These are phyloP conservation scores for Harpalus rufipes DNA, from an alignment of 2,888 invertebrate species.

Conservation along the genomic window DNA sequence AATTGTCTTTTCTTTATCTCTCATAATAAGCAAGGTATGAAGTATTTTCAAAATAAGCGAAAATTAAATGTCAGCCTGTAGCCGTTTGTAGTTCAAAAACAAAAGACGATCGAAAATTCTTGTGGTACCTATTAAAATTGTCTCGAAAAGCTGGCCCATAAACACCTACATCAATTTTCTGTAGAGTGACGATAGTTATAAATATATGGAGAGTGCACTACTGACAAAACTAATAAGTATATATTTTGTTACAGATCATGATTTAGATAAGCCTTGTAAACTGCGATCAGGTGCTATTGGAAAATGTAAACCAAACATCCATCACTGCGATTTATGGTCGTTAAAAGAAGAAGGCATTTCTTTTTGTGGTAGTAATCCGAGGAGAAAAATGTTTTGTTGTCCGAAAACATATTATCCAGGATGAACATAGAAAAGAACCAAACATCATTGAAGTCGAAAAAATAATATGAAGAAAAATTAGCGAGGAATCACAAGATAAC, in stretches of 20 bases:
- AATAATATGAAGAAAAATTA: neutral
- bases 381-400: conserved; percentile 2
- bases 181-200: too few species aligned
- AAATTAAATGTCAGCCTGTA: too few species aligned
- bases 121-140: too few species aligned
- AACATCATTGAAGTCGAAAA: neutral
- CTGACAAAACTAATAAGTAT: neutral
- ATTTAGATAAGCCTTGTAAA: neutral
- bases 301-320: neutral
- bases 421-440: neutral
- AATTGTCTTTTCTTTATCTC: too few species aligned
- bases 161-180: too few species aligned
- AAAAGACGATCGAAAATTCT: too few species aligned
- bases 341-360: neutral
- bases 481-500: neutral
- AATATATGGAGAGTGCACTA: neutral
- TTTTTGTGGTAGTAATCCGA: neutral
- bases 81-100: too few species aligned
- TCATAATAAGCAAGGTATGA: too few species aligned
- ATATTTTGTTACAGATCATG: neutral
- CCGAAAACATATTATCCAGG: neutral
- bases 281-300: neutral
- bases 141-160: too few species aligned
- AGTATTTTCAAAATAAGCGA: too few species aligned
- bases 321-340: neutral